Conservation (phyloP, 2,113 vertebrate genomes). For the Octodon degus region DNA sequence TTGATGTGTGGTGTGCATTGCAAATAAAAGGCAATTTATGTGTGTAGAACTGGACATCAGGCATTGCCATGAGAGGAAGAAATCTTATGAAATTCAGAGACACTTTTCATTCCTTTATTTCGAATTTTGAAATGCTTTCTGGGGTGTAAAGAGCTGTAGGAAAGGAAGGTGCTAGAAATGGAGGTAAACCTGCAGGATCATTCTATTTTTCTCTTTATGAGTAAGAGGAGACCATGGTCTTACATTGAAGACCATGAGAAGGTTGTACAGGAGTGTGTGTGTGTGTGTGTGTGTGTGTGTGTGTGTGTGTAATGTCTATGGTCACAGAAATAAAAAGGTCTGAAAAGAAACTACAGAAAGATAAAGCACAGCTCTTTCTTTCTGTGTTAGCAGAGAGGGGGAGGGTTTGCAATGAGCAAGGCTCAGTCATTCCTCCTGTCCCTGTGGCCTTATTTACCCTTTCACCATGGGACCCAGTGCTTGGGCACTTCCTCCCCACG, state of each 20-base stretch:
- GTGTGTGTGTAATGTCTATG: background rate
- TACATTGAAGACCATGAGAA: background rate
- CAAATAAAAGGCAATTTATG: background rate
- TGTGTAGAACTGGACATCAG: background rate
- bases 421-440: slow-evolving; percentile 14
- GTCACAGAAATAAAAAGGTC: background rate
- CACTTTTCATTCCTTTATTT: background rate
- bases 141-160: background rate
- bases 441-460: slow-evolving; percentile 72
- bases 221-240: background rate
- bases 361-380: background rate
- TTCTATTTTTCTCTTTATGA: background rate
- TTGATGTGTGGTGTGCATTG: background rate
- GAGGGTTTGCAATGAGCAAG: background rate
- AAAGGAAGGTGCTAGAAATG: background rate
- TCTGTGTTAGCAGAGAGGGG: slow-evolving; percentile 3
- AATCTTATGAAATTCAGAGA: background rate
- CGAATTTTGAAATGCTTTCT: background rate
- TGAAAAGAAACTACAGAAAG: background rate
- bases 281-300: background rate
- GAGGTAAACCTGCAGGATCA: background rate
- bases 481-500: slow-evolving; percentile 77
- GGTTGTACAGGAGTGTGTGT: background rate
- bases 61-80: background rate
- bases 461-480: slow-evolving; percentile 75